These are phyloP conservation scores for Esox lucius DNA, from an alignment of 2,797 vertebrate species.

Conservation along the genomic window DNA sequence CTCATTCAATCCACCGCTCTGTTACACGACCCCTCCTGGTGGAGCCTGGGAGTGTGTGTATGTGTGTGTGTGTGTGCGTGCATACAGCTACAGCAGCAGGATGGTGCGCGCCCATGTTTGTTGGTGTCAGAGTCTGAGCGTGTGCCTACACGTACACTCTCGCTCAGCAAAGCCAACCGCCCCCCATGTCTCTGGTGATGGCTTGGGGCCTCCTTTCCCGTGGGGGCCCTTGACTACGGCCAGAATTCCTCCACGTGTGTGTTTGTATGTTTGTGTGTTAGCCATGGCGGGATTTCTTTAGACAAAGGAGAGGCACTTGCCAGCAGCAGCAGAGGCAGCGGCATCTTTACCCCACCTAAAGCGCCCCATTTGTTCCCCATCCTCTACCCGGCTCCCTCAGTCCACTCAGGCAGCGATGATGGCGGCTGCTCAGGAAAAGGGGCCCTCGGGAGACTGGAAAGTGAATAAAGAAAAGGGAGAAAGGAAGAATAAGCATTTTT, in stretches of 20 bases:
- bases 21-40: conserved; percentile 65
- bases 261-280: conserved; percentile 37
- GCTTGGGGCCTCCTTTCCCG: conserved; percentile 69
- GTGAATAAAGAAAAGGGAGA: conserved; percentile 88
- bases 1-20: conserved; percentile 17
- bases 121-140: conserved; percentile 29
- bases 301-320: conserved; percentile 79
- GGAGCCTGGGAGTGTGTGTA: conserved; percentile 36
- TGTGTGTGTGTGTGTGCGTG: conserved; percentile 18
- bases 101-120: conserved; percentile 26
- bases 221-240: conserved; percentile 66
- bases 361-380: conserved; percentile 68
- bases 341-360: conserved; percentile 63
- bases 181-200: conserved; percentile 63
- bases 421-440: conserved; percentile 75
- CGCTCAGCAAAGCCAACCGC: conserved; percentile 68
- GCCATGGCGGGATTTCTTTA: conserved; percentile 66
- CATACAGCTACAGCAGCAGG: background rate
- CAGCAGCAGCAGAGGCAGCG: conserved; percentile 67
- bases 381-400: conserved; percentile 58
- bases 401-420: conserved; percentile 69
- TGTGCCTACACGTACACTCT: conserved; percentile 45
- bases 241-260: conserved; percentile 79
- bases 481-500: conserved; percentile 81
- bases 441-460: conserved; percentile 90